Percentiles rank a stretch among this genome's conserved stretches.
phyloP scores from a whole-genome alignment of 1,140 invertebrate genomes.

The Platorchestia sp. region DNA sequence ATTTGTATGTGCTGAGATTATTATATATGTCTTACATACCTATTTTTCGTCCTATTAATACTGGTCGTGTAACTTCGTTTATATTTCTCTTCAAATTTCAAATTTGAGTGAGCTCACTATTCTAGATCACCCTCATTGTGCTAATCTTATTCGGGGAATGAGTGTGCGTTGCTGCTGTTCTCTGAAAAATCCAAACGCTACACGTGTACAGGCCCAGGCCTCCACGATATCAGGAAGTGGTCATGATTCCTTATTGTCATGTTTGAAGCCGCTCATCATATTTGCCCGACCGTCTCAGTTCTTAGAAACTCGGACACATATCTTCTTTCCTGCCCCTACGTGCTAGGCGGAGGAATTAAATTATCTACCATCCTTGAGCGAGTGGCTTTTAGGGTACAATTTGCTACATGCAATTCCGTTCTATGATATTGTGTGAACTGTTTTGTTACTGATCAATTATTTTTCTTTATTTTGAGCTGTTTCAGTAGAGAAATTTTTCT shows the following conservation, averaged over 20 bases:
- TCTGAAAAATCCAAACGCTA: background rate
- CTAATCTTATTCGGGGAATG: background rate
- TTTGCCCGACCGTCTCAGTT: background rate
- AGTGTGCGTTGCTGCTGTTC: background rate
- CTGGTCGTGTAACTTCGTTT: background rate
- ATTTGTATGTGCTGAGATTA: background rate
- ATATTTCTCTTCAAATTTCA: background rate
- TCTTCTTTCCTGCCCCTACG: constrained; percentile 18
- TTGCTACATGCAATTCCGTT: background rate
- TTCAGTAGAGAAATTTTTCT: background rate
- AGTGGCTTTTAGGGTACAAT: background rate
- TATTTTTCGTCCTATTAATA: background rate
- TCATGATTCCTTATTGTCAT: constrained; percentile 9
- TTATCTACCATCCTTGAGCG: background rate
- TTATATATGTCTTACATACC: background rate
- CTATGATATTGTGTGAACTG: background rate
- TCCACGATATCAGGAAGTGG: constrained; percentile 11
- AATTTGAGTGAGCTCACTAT: background rate
- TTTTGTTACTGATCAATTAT: background rate
- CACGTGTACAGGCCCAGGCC: background rate
- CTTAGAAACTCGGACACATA: background rate
- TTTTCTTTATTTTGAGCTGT: background rate
- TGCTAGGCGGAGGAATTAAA: background rate
- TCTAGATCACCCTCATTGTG: background rate
- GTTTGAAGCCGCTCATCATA: constrained; percentile 16